Evolutionary conservation across 2,113 vertebrate species (phyloP).

Genomic region (Trogon melanurus): DNA sequence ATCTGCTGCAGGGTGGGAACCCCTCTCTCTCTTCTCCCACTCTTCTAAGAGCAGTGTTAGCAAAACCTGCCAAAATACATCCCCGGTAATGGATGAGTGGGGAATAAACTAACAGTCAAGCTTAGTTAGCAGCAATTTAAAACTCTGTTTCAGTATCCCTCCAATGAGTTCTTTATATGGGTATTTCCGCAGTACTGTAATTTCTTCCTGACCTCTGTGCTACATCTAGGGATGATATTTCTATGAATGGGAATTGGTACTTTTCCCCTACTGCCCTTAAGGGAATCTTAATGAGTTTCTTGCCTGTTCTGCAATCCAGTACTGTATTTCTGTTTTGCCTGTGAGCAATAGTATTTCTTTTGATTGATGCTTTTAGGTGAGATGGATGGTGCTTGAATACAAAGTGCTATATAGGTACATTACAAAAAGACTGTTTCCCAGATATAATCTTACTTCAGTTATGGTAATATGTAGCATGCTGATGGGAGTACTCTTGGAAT

Average conservation of each 20-base stretch:
- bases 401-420: background rate
- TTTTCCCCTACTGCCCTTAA: conserved; percentile 28
- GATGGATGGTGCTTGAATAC: conserved; percentile 1
- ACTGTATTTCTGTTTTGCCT: conserved; percentile 34
- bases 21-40: background rate
- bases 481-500: background rate
- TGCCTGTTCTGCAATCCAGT: conserved; percentile 33
- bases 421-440: background rate
- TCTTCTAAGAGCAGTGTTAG: background rate
- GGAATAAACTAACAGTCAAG: background rate
- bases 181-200: background rate
- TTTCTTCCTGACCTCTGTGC: conserved; percentile 29
- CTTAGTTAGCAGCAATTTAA: background rate
- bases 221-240: conserved; percentile 18
- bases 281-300: conserved; percentile 55
- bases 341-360: background rate
- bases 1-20: background rate
- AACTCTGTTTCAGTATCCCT: background rate
- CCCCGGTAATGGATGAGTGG: background rate
- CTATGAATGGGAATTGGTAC: background rate
- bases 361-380: conserved; percentile 35
- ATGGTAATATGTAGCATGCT: background rate
- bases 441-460: background rate
- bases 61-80: background rate
- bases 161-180: background rate